phyloP scores from a whole-genome alignment of 2,888 invertebrate species.

The Caenorhabditis afra region DNA sequence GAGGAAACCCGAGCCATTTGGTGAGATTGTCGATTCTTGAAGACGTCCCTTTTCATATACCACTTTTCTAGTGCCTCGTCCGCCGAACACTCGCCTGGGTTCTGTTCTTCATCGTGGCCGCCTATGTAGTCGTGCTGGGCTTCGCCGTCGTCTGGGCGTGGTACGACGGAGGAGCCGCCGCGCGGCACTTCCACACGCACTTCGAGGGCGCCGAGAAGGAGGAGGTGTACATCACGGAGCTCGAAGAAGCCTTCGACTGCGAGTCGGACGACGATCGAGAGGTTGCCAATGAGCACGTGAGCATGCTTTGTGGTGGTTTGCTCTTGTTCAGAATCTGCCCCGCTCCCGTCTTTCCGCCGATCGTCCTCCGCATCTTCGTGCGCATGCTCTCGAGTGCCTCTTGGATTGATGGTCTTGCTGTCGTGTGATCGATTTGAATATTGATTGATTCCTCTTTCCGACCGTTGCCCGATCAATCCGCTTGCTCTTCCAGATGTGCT shows the following conservation, averaged over 20 bases:
- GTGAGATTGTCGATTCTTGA: too few species aligned
- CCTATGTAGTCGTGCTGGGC: slow-evolving; percentile 60
- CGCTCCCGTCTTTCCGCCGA: not conserved
- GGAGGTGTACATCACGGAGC: slow-evolving; percentile 61
- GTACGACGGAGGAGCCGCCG: slow-evolving; percentile 62
- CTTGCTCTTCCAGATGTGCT: slow-evolving; percentile 61
- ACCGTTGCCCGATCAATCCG: not conserved
- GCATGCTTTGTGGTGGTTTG: slow-evolving; percentile 65
- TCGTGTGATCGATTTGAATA: slow-evolving; percentile 31
- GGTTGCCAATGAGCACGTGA: slow-evolving; percentile 65
- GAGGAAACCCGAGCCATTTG: slow-evolving; percentile 74
- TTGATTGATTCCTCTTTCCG: not conserved
- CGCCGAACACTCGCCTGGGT: slow-evolving; percentile 64
- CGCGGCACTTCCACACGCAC: slow-evolving; percentile 66
- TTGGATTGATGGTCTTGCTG: slow-evolving; percentile 38
- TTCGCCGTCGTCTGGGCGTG: slow-evolving; percentile 62
- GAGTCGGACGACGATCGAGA: slow-evolving; percentile 68
- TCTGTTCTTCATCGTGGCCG: slow-evolving; percentile 56
- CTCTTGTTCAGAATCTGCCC: slow-evolving; percentile 26
- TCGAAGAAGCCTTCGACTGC: slow-evolving; percentile 62
- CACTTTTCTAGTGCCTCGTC: slow-evolving; percentile 65
- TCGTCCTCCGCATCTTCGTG: slow-evolving; percentile 14
- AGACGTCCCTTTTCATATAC: too few species aligned
- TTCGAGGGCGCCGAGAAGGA: slow-evolving; percentile 71
- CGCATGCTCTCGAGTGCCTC: slow-evolving; percentile 16